Percentiles rank a stretch among this genome's conserved stretches.
These are phyloP conservation scores for Drosophila formosana DNA, from an alignment of 2,888 invertebrate species.

Conservation along the genomic window DNA sequence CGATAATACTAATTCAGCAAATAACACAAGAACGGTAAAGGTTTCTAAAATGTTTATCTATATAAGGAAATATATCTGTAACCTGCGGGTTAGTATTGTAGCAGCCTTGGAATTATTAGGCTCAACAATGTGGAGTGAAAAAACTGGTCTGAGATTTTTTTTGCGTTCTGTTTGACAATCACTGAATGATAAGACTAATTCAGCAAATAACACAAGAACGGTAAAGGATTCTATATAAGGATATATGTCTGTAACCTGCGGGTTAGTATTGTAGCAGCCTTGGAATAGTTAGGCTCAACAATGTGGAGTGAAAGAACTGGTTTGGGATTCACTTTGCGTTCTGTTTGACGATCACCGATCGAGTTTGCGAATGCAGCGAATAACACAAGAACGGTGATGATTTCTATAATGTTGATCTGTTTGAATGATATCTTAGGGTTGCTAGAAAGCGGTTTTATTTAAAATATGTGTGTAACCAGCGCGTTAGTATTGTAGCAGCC, in stretches of 20 bases:
- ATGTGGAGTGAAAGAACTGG: slow-evolving; percentile 33
- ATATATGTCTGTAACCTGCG: slow-evolving; percentile 31
- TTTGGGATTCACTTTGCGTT: slow-evolving; percentile 72
- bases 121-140: slow-evolving; percentile 52
- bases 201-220: slow-evolving; percentile 84
- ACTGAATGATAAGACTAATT: slow-evolving; percentile 50
- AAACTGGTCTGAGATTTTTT: slow-evolving; percentile 52
- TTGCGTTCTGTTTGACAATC: slow-evolving; percentile 83
- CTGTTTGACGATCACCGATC: slow-evolving; percentile 82
- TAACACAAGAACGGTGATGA: not conserved
- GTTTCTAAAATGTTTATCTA: not conserved
- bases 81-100: slow-evolving; percentile 18
- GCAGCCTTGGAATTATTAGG: slow-evolving; percentile 13
- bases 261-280: slow-evolving; percentile 32
- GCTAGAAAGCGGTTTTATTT: no score
- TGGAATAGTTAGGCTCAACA: slow-evolving; percentile 26
- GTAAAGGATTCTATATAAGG: not conserved
- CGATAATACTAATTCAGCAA: slow-evolving; percentile 65
- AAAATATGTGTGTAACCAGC: slow-evolving; percentile 11
- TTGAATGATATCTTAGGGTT: not conserved
- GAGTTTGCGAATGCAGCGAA: slow-evolving; percentile 21
- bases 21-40: slow-evolving; percentile 81
- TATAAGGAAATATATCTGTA: not conserved
- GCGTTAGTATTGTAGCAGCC: slow-evolving; percentile 19
- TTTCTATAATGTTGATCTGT: not conserved